Evolutionary conservation across 2,888 invertebrate species (phyloP).

Genomic region (Synanthedon formicaeformis): DNA sequence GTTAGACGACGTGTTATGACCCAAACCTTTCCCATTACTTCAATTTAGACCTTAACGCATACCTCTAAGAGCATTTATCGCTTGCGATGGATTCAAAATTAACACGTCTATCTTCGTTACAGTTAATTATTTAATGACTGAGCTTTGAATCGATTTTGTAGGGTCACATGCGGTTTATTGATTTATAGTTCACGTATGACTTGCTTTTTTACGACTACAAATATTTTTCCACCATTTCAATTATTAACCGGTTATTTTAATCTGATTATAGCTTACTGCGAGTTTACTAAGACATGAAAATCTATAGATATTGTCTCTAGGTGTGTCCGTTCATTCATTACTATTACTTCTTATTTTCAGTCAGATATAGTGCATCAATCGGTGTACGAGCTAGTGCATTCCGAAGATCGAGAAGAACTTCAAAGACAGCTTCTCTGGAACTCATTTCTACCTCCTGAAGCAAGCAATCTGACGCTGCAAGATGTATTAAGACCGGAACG

Average conservation of each 20-base stretch:
- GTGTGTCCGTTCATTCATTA: constrained; percentile 4
- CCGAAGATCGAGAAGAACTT: constrained; percentile 97
- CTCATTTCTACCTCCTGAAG: constrained; percentile 87
- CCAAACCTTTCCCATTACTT: constrained; percentile 12
- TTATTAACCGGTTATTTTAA: not conserved
- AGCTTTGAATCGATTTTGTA: constrained; percentile 53
- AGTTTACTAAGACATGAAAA: not conserved
- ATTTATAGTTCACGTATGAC: constrained; percentile 58
- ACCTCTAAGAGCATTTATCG: constrained; percentile 22
- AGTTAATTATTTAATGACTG: constrained; percentile 62
- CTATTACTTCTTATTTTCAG: constrained; percentile 68
- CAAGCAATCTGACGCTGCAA: constrained; percentile 79
- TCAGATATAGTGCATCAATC: constrained; percentile 99
- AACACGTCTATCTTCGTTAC: constrained; percentile 63
- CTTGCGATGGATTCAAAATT: constrained; percentile 26
- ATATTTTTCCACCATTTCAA: not conserved
- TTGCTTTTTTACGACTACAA: constrained; percentile 19
- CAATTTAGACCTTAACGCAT: constrained; percentile 23
- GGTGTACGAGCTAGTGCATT: constrained; percentile 98
- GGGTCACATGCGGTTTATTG: constrained; percentile 57
- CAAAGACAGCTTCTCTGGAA: constrained; percentile 96
- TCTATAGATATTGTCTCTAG: constrained; percentile 1
- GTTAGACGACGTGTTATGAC: constrained; percentile 49
- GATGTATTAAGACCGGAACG: constrained; percentile 92
- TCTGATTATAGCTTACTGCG: not conserved